Evolutionary conservation across 2,113 vertebrate species (phyloP), one percentile per base, ranked within the genome.

Genomic region (Peromyscus leucopus): DNA sequence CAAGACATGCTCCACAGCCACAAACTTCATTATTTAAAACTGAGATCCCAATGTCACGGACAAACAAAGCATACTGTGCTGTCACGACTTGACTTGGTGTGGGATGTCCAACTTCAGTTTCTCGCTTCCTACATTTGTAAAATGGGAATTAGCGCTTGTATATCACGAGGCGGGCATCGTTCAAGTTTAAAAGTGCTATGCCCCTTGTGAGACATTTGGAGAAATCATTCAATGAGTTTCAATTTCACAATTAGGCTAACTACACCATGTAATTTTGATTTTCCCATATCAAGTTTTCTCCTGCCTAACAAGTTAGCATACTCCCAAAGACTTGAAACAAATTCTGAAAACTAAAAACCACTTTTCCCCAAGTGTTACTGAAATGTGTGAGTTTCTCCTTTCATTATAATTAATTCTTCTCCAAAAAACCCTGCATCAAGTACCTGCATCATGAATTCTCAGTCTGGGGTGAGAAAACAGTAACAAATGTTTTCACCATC

Each of bases 381-480:
- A 83, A 84, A 57, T 6, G 42, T 83, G 90, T 67, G 63, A 83
- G 86, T 93, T 98, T 97, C 98, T 96, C 12, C 90, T 98, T 98
- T 98, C 97, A 11, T 86, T 98, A 89, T 97, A 92, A 87, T 95
- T 91, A 96, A 72, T 59, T 78, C 33, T 96, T 95, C 85, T 84
- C 75, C 92, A 59, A 46, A 67, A 15, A 93, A 33, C 19, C 67
- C 15, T 89, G 17, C 59, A 13, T 67, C 31, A 7, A 16, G 16
- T 82, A 31, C 55, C 59, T 74, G 15, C 16, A 1, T 39, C 63
- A 71, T 51, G 71, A 59, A 22, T 31, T 89, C 91, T 94, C 63
- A 39, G 55, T 59, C 55, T n/a, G 31, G 17, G 0, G 5, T 65
- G 36, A 92, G 75, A 42, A 89, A 89, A 48, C 5, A 79, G 7